A percentile compares a stretch with the other conserved stretches of the same genome.
phyloP scores from a whole-genome alignment of 1,140 invertebrate species.

The Drosophila subpulchrella region DNA sequence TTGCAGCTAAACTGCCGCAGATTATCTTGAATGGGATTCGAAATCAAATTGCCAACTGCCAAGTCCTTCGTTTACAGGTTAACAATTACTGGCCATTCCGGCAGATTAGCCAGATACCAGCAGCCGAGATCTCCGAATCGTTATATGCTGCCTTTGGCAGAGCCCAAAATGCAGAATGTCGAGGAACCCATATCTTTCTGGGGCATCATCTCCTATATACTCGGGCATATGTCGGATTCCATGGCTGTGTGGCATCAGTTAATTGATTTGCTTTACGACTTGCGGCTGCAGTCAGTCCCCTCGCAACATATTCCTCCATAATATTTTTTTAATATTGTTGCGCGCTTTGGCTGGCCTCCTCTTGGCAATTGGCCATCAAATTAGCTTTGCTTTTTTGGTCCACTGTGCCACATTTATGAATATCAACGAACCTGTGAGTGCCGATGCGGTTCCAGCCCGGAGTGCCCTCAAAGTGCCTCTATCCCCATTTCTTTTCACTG shows the following conservation, averaged over 20 bases:
- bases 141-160: constrained; percentile 27
- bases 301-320: constrained; percentile 53
- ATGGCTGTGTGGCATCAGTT: constrained; percentile 53
- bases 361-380: constrained; percentile 79
- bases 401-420: constrained; percentile 82
- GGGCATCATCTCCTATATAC: constrained; percentile 33
- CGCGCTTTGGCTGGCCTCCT: constrained; percentile 37
- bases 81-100: constrained; percentile 36
- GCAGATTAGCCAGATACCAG: constrained; percentile 23
- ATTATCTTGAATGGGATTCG: constrained; percentile 26
- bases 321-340: constrained; percentile 81
- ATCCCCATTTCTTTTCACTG: constrained; percentile 10
- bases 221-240: neutral
- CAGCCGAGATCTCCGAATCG: neutral
- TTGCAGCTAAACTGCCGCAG: constrained; percentile 22
- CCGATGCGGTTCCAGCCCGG: constrained; percentile 43
- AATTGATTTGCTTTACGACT: constrained; percentile 77
- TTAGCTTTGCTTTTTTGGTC: constrained; percentile 72
- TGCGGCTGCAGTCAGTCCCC: constrained; percentile 60
- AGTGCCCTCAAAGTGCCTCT: constrained; percentile 23
- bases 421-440: constrained; percentile 71
- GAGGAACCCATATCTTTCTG: constrained; percentile 33
- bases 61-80: constrained; percentile 23
- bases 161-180: neutral
- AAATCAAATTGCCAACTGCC: constrained; percentile 44